Conservation (phyloP, 2,797 vertebrate genomes). For the Eospalax fontanierii region DNA sequence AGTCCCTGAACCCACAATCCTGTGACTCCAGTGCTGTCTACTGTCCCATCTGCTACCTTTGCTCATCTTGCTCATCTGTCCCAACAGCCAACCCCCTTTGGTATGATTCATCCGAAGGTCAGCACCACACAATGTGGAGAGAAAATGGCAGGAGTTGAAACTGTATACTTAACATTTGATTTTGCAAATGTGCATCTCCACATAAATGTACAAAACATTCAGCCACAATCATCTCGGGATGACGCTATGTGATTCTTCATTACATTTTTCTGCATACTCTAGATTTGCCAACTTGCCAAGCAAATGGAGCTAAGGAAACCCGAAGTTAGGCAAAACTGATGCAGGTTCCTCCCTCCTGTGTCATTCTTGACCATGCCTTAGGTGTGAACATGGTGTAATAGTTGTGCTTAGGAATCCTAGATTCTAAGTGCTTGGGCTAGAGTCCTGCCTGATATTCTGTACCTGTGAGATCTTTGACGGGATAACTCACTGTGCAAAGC, state of each 20-base stretch:
- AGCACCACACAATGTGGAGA: not conserved
- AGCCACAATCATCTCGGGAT: not conserved
- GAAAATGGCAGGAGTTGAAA: constrained; percentile 12
- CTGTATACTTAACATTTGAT: constrained; percentile 17
- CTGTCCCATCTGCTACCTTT: too few species aligned
- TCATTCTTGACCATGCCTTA: not conserved
- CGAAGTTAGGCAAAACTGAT: not conserved
- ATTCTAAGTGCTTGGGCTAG: not conserved
- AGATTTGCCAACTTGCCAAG: not conserved
- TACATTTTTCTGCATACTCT: not conserved
- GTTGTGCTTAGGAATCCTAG: not conserved
- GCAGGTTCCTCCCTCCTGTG: not conserved
- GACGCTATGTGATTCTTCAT: not conserved
- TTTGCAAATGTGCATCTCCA: constrained; percentile 10
- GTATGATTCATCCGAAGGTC: not conserved
- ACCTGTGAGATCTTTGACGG: not conserved
- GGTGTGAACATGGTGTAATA: not conserved
- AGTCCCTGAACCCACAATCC: not conserved
- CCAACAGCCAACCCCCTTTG: not conserved
- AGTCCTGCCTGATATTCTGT: not conserved
- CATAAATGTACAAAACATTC: not conserved
- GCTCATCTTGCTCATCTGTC: not conserved
- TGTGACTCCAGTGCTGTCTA: not conserved
- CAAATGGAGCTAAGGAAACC: not conserved
- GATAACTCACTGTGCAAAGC: not conserved